Evolutionary conservation across 2,888 invertebrate species (phyloP).

Genomic region (Epinotia brunnichana): DNA sequence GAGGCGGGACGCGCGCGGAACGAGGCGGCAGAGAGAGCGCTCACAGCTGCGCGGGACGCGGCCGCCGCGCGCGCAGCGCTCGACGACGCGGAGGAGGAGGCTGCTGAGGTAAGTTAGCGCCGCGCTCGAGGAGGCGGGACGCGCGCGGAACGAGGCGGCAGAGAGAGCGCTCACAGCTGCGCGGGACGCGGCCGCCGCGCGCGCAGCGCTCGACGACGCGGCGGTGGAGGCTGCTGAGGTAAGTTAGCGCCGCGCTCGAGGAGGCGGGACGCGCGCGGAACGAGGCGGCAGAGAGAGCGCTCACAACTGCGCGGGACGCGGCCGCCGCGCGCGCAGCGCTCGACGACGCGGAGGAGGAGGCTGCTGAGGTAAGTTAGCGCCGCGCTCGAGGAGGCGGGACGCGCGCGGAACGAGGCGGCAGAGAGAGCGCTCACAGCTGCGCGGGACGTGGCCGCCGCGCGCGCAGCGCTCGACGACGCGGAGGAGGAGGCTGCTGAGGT

Average conservation of each 20-base stretch:
- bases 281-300: conserved; percentile 93
- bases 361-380: conserved; percentile 85
- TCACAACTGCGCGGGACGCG: no score
- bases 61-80: no score
- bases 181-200: conserved; percentile 87
- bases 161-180: no score
- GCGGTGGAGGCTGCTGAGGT: conserved; percentile 95
- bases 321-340: conserved; percentile 92
- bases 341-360: conserved; percentile 98
- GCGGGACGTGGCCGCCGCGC: conserved; percentile 91
- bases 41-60: no score
- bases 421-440: conserved; percentile 88
- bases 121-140: conserved; percentile 94
- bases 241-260: conserved; percentile 2
- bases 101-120: conserved; percentile 93
- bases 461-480: conserved; percentile 83
- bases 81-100: no score
- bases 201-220: conserved; percentile 95
- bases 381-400: conserved; percentile 56
- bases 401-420: conserved; percentile 90
- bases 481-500: no score
- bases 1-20: no score
- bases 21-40: no score
- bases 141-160: no score
- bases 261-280: conserved; percentile 90